Base-by-base conservation (phyloP, 2,797 vertebrate genomes). In the Pseudotriccus pelzelni region DNA sequence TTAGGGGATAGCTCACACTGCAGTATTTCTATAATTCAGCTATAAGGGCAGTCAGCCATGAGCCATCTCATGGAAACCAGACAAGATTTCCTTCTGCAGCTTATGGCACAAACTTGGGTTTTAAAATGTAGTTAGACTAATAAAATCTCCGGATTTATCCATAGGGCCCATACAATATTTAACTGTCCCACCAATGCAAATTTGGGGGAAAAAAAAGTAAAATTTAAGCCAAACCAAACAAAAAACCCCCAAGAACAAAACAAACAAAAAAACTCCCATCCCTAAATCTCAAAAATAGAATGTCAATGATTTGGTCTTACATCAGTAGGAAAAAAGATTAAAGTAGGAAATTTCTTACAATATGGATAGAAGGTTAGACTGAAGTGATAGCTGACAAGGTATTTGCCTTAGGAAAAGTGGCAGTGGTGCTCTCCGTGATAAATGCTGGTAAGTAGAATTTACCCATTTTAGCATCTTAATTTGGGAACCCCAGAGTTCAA, bases 201-300 rank as follows among this genome's bases (percentile, higher is more conserved):
- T 23, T 37, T 39, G 44, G 16, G 16, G 16, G 0, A 3, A 50
- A 43, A 43, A 72, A 64, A 79, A 15, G 0, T 2, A 18, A 58
- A 70, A 27, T 13, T 47, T 32, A 0, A n/a, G 24, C 23, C 16
- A 39, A 70, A 46, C 17, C 37, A 59, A 19, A 2, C 10, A 24
- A 73, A 72, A 44, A 14, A 4, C 0, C 0, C 6, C 30, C 5
- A 34, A 28, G 14, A 36, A 4, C 6, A 63, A 19, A 36, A 4
- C 0, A 3, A 49, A 14, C 3, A 14, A 0, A 0, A 25, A 37
- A 49, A 13, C n/a, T n/a, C n/a, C n/a, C n/a, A n/a, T 10, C 4
- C 14, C 14, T 20, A 25, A 17, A 81, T 3, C 17, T 50, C 27
- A 64, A 17, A 50, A 21, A 20, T 24, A 52, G 19, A 53, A 17